phyloP scores from a whole-genome alignment of 2,113 vertebrate genomes.

The Vidua chalybeata region DNA sequence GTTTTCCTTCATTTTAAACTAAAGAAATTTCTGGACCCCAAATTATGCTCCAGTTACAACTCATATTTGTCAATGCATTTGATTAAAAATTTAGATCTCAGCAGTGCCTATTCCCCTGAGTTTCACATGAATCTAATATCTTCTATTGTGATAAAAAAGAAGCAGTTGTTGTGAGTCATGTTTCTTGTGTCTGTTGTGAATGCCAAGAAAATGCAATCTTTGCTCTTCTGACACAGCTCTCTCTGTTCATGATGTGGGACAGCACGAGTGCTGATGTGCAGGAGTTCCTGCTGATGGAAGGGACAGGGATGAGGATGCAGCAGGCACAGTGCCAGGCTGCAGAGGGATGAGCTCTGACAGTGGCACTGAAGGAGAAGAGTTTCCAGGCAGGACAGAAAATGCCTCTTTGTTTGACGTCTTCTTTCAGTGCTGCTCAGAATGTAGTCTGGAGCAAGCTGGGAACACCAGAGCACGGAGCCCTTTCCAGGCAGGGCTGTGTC shows the following conservation, averaged over 20 bases:
- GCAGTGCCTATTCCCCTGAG: background rate
- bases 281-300: background rate
- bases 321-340: fast-evolving
- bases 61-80: background rate
- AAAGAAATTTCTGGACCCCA: background rate
- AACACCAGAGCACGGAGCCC: background rate
- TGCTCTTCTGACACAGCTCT: background rate
- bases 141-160: background rate
- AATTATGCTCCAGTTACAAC: background rate
- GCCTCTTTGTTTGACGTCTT: background rate
- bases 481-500: background rate
- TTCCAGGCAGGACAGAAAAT: background rate
- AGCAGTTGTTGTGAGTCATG: background rate
- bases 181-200: background rate
- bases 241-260: background rate
- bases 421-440: background rate
- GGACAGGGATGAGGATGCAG: background rate
- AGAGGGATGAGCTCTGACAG: background rate
- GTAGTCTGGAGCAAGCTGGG: background rate
- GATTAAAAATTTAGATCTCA: background rate
- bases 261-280: background rate
- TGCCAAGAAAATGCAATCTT: background rate
- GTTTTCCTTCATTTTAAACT: background rate
- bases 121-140: background rate
- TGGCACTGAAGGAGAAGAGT: background rate